Evolutionary conservation across 1,140 invertebrate species (phyloP).

Genomic region (Heliconius eleuchia): DNA sequence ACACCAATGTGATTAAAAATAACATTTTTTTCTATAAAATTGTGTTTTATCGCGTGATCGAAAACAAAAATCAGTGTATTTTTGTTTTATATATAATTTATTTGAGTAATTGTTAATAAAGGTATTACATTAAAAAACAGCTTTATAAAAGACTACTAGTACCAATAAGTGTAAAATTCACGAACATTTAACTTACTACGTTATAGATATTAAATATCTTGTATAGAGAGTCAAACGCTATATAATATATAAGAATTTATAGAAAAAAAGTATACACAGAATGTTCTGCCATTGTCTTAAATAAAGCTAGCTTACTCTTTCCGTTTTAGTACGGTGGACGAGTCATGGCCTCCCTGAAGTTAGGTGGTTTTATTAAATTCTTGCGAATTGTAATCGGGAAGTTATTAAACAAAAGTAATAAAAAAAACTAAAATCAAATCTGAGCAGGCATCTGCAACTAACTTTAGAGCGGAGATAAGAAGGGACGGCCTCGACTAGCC

Average conservation of each 20-base stretch:
- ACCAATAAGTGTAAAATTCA: constrained; percentile 34
- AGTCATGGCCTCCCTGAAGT: too few species aligned
- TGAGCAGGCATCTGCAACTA: background rate
- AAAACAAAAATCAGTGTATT: background rate
- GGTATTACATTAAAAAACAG: constrained; percentile 26
- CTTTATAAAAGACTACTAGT: constrained; percentile 39
- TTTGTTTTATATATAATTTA: background rate
- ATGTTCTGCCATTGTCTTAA: background rate
- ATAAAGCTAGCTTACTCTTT: background rate
- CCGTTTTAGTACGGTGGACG: background rate
- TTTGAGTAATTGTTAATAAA: background rate
- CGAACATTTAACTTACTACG: constrained; percentile 34
- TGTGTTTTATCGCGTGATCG: background rate
- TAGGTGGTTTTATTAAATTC: too few species aligned
- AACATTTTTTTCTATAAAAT: background rate
- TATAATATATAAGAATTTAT: background rate
- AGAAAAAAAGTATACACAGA: background rate
- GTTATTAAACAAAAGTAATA: too few species aligned
- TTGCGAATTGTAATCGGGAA: too few species aligned
- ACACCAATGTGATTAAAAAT: background rate
- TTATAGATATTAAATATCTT: constrained; percentile 39
- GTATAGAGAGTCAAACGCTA: constrained; percentile 39
- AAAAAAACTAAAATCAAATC: too few species aligned
- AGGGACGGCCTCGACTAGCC: too few species aligned
- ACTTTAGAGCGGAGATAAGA: background rate